Percentiles rank a stretch among this genome's conserved stretches.
Evolutionary conservation across 2,113 vertebrate species (phyloP).

Genomic region (Myotis brandtii): DNA sequence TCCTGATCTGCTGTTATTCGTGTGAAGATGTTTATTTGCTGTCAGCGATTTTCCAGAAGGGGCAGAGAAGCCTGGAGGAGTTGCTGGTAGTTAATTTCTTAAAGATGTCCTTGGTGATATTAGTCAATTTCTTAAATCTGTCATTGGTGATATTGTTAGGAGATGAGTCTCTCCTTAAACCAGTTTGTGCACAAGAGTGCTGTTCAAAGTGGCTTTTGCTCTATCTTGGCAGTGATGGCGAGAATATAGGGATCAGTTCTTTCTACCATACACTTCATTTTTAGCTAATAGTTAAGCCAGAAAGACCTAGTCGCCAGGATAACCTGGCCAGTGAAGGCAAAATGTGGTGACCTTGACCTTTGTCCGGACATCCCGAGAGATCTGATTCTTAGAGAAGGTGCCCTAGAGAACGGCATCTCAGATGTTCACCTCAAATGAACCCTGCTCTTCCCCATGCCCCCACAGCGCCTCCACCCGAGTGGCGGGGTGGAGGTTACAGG

Average conservation of each 20-base stretch:
- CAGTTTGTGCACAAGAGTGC: neutral
- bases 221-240: neutral
- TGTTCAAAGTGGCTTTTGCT: neutral
- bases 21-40: neutral
- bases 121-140: no score
- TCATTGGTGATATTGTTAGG: neutral
- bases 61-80: neutral
- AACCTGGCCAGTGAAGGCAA: neutral
- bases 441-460: accelerated
- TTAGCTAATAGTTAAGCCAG: neutral
- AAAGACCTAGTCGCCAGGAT: neutral
- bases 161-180: neutral
- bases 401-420: neutral
- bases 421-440: neutral
- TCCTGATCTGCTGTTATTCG: neutral
- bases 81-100: neutral
- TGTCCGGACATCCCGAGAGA: neutral
- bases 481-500: neutral
- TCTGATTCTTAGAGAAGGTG: neutral
- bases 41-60: neutral
- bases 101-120: neutral
- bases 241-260: neutral
- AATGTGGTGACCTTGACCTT: neutral
- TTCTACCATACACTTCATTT: neutral
- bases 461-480: neutral